Conservation (phyloP, 1,140 invertebrate species). For the Drosophila sp. region DNA sequence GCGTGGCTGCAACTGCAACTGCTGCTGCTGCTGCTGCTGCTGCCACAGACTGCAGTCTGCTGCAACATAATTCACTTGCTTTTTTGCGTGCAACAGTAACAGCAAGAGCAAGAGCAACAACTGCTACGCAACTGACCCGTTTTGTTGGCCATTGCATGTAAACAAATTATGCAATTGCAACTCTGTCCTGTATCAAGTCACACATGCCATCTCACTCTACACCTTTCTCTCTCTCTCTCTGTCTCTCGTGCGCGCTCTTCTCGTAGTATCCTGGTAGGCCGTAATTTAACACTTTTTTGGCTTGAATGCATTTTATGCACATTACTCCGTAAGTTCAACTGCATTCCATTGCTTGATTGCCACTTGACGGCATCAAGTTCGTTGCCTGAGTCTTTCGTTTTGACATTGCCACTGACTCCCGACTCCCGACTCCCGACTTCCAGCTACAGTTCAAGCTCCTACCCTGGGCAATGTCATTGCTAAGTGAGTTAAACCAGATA, state of each 20-base stretch:
- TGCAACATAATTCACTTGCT: constrained; percentile 71
- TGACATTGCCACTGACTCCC: constrained; percentile 40
- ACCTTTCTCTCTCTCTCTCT: constrained; percentile 11
- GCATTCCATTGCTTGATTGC: constrained; percentile 71
- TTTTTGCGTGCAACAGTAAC: constrained; percentile 64
- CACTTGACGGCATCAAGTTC: constrained; percentile 69
- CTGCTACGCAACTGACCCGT: constrained; percentile 73
- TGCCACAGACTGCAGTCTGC: constrained; percentile 22
- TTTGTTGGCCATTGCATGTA: constrained; percentile 72
- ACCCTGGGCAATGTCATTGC: constrained; percentile 56
- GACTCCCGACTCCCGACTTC: not conserved
- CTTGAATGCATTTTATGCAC: constrained; percentile 62
- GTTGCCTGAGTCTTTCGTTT: constrained; percentile 65
- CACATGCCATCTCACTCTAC: constrained; percentile 16
- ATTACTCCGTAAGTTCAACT: constrained; percentile 64
- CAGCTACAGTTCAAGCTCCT: not conserved
- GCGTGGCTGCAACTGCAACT: constrained; percentile 26
- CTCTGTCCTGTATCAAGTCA: constrained; percentile 22
- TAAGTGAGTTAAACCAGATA: constrained; percentile 23
- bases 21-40: constrained; percentile 5
- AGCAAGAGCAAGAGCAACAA: constrained; percentile 34
- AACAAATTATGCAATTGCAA: constrained; percentile 80
- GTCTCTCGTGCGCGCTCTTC: constrained; percentile 12
- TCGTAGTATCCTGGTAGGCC: constrained; percentile 39
- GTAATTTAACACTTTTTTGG: constrained; percentile 75